A percentile compares a stretch with the other conserved stretches of the same genome.
These are phyloP conservation scores for Eolophus roseicapilla DNA, from an alignment of 2,113 vertebrate genomes.

Conservation along the genomic window DNA sequence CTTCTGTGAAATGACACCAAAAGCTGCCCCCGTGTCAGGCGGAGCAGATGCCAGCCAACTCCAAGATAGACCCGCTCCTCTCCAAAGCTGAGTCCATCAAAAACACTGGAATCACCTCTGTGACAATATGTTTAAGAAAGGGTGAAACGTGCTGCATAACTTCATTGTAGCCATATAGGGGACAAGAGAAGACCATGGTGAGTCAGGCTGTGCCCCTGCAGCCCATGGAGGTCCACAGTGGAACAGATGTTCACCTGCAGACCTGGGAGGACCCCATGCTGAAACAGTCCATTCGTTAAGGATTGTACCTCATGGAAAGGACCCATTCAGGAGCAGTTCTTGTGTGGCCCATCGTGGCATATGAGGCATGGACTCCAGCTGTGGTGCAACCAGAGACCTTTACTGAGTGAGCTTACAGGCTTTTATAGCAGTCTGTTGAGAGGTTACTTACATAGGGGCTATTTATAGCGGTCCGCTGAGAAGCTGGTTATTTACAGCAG, in stretches of 20 bases:
- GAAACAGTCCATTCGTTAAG: neutral
- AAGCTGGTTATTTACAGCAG: too few relatives aligned
- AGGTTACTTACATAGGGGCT: too few relatives aligned
- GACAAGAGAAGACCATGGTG: neutral
- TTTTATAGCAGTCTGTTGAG: too few relatives aligned
- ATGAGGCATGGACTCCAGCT: too few relatives aligned
- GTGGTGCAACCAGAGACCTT: too few relatives aligned
- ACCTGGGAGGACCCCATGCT: neutral
- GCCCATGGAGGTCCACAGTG: too few relatives aligned
- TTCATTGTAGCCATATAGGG: neutral
- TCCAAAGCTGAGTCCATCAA: neutral
- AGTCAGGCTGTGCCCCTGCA: neutral
- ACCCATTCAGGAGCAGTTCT: neutral
- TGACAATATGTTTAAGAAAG: neutral
- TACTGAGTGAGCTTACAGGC: too few relatives aligned
- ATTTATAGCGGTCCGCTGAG: too few relatives aligned
- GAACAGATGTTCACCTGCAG: neutral
- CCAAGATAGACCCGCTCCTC: fast-evolving
- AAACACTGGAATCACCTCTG: neutral
- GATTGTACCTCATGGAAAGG: neutral
- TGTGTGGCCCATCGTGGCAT: too few relatives aligned
- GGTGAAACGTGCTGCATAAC: neutral
- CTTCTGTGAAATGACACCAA: neutral
- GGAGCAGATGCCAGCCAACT: neutral
- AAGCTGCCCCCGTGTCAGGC: neutral